Base-by-base conservation (phyloP, 64 coral and sea anemone genomes). In the Stichodactyla mertensii region DNA sequence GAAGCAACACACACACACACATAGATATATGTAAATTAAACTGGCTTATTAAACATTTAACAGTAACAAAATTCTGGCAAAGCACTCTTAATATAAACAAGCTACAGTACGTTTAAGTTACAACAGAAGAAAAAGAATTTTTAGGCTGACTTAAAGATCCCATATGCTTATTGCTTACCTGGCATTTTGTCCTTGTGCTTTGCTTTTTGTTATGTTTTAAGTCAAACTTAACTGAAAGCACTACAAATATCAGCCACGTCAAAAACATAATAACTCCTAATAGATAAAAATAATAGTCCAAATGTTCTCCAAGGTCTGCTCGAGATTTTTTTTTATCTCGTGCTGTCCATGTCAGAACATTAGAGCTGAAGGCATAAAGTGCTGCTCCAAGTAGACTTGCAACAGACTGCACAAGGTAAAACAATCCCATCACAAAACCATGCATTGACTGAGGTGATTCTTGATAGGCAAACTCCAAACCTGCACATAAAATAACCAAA, bases 371-470 rank as follows among this genome's bases (percentile, higher is more conserved):
- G 7, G 87, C 89, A 61, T 86, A 91, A 61, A 98, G 56, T 20
- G 55, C 89, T 14, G 87, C 89, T 31, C 95, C 95, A 9, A 98
- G 80, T 20, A 98, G 81, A 64, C 87, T 89, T 13, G 92, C 95
- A 23, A 89, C 20, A 10, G 95, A 98, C 52, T 90, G 83, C 0
- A 84, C 53, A 20, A 92, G 61, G 77, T 89, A 98, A 55, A 89
- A 98, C 59, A 98, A 57, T 10, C 92, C 95, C 95, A 98, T 98
- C 10, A 98, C 95, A 84, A 98, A 87, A 84, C 92, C 88, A 28
- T 98, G 92, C 95, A 98, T 98, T 19, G 95, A 92, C 54, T 92
- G 64, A 8, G 95, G 95, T 4, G 95, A 87, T 88, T 98, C 92
- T 31, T 84, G 81, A 66, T 98, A 98, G 0, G 95, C 95, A 87